Evolutionary conservation across 2,797 vertebrate species (phyloP).

Genomic region (Mus caroli): DNA sequence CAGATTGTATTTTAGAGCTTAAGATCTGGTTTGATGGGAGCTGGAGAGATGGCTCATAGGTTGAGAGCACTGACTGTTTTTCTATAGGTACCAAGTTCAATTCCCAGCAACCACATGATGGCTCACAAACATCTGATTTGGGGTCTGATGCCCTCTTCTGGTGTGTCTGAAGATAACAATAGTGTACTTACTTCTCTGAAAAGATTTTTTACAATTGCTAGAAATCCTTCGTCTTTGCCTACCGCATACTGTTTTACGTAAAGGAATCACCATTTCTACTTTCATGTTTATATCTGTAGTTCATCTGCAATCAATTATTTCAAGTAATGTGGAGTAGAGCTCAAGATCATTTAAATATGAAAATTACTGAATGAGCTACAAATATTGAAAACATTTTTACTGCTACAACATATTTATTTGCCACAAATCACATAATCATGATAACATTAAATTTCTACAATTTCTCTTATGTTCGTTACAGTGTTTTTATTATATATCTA

Average conservation of each 20-base stretch:
- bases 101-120: not conserved
- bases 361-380: not conserved
- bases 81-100: not conserved
- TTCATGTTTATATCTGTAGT: not conserved
- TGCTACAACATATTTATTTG: not conserved
- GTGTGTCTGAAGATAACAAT: not conserved
- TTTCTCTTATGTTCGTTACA: not conserved
- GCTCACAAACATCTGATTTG: not conserved
- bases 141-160: accelerated
- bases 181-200: not conserved
- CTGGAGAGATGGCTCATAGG: not conserved
- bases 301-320: not conserved
- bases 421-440: not conserved
- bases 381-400: not conserved
- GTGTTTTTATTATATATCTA: not conserved
- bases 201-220: not conserved
- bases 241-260: not conserved
- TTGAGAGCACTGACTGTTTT: not conserved
- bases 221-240: not conserved
- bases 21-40: not conserved
- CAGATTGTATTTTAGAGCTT: not conserved
- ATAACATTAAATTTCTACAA: not conserved
- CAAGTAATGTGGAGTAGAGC: not conserved
- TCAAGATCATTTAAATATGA: not conserved
- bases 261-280: not conserved